Evolutionary conservation across 2,888 invertebrate genomes (phyloP), one percentile per base, ranked within the genome.

Genomic region (Pseudococcus longispinus): DNA sequence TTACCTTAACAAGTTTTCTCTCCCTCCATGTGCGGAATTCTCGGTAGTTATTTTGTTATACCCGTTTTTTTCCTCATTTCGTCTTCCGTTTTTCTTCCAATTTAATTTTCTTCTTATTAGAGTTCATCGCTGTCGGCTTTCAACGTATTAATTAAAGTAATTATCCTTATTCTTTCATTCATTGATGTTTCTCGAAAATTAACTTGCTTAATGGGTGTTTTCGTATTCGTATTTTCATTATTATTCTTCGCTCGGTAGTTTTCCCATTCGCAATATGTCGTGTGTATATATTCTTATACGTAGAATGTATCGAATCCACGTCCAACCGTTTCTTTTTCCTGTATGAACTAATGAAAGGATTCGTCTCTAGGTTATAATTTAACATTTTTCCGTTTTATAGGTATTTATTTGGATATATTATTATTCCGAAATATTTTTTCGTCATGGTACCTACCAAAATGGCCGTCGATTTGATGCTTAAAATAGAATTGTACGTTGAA

Each of bases 1-100:
- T 87, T 87, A 87, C 87, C 70, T 84, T 87, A 86, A 86, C 86
- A 77, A 86, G 86, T 70, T 70, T 65, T 85, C 42, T 77, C 77
- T 42, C 55, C 80, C 85, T 29, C 46, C 51, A 44, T 44, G 26
- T 18, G 26, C 77, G 77, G 20, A 42, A 42, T 80, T 80, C 77
- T 44, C 37, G 55, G n/a, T 37, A 23, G 29, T 65, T 85, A 37
- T 55, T 42, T 51, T 26, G 44, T 46, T 20, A 20, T 37, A 37
- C 37, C 29, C 51, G 18, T 85, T 74, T 85, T 85, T 70, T 74
- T 46, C 46, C 74, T 44, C 23, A n/a, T 51, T 20, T 74, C 18
- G 85, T 85, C 74, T 55, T 42, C 74, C 44, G 60, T 65, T 42
- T 60, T 84, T 84, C 55, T 84, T 55, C 32, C 55, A 51, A 51